phyloP scores from a whole-genome alignment of 2,113 vertebrate genomes.

The Romanogobio albipinnatus region DNA sequence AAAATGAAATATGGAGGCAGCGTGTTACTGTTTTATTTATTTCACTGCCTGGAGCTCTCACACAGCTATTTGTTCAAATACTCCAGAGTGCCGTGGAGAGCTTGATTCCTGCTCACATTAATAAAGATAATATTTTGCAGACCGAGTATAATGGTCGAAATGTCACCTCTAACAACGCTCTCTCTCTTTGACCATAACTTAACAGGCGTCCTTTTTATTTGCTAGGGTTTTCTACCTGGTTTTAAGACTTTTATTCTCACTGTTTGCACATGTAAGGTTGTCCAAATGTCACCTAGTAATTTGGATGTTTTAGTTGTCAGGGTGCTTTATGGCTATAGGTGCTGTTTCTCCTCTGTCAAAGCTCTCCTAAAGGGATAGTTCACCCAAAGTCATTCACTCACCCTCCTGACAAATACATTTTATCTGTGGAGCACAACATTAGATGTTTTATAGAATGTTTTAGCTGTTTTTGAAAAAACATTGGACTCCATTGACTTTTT shows the following conservation, averaged over 20 bases:
- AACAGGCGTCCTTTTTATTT: slow-evolving; percentile 73
- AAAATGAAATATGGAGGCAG: slow-evolving; percentile 76
- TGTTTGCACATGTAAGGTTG: slow-evolving; percentile 57
- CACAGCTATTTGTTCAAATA: slow-evolving; percentile 77
- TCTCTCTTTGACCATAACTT: slow-evolving; percentile 71
- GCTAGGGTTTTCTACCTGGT: slow-evolving; percentile 33
- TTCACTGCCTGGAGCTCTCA: slow-evolving; percentile 71
- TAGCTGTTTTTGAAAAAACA: not conserved
- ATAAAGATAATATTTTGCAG: slow-evolving; percentile 83
- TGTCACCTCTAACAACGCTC: slow-evolving; percentile 71
- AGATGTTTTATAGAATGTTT: not conserved
- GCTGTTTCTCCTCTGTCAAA: slow-evolving; percentile 17
- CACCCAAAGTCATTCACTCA: not conserved
- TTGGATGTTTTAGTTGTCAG: slow-evolving; percentile 49
- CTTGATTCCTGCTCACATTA: slow-evolving; percentile 80
- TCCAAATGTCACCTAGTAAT: slow-evolving; percentile 56
- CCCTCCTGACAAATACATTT: not conserved
- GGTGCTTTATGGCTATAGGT: slow-evolving; percentile 29
- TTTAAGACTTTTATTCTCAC: slow-evolving; percentile 27
- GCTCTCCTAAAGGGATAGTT: slow-evolving; percentile 24
- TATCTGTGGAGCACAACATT: not conserved
- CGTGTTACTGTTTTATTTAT: slow-evolving; percentile 75
- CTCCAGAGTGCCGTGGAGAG: slow-evolving; percentile 78
- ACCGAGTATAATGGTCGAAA: slow-evolving; percentile 75
- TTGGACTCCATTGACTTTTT: not conserved